Conservation (phyloP, 2,113 vertebrate species). For the Ceuthmochares aereus region DNA sequence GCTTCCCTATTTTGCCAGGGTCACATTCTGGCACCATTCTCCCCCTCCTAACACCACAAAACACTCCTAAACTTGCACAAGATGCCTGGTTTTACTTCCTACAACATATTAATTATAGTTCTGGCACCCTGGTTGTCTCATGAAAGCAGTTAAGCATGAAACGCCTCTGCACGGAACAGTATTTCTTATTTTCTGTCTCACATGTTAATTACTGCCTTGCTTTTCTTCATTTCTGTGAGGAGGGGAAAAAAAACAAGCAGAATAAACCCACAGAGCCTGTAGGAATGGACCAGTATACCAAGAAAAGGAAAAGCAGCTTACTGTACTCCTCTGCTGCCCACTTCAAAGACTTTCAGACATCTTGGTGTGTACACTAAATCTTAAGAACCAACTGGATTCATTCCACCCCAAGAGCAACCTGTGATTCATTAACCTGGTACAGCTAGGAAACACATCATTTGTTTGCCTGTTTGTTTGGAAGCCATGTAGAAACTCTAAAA, state of each 20-base stretch:
- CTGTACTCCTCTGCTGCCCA: neutral
- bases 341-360: neutral
- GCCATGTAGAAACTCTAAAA: neutral
- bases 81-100: neutral
- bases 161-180: constrained; percentile 39
- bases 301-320: neutral
- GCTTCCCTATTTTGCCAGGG: accelerated
- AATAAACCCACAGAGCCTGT: neutral
- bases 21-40: neutral
- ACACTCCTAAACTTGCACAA: constrained; percentile 33
- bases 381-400: neutral
- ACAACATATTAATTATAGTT: constrained; percentile 64
- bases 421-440: neutral
- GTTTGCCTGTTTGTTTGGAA: neutral
- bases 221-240: constrained; percentile 23
- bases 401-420: neutral
- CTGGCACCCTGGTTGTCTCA: constrained; percentile 37
- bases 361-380: neutral
- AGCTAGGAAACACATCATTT: neutral
- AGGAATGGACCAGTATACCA: neutral
- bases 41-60: neutral
- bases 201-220: constrained; percentile 56
- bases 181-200: constrained; percentile 59
- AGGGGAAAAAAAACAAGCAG: neutral
- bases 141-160: constrained; percentile 64